Base-by-base conservation (phyloP, 2,888 invertebrate species). In the Macrosoma leucophasiata region DNA sequence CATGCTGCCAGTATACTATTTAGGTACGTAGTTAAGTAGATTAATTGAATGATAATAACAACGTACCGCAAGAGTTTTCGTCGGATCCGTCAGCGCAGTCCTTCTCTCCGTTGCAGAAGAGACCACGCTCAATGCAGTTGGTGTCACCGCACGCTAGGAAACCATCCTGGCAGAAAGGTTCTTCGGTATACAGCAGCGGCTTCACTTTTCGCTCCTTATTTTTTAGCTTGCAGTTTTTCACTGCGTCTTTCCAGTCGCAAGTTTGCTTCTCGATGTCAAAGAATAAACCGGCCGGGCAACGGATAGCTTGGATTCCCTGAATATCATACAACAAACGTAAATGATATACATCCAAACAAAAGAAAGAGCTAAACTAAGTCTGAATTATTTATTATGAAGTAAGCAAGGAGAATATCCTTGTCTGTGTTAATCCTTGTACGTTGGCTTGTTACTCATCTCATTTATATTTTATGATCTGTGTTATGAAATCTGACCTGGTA, bases 231-330 rank as follows among this genome's bases (percentile, higher is more conserved):
- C 96, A 96, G 77, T 95, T 96, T 73, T 94, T 94, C n/a, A 96
- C 96, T 2, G 95, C 89, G 46, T 91, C 94, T 71, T 94, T 96
- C 96, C 96, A 96, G 69, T 96, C 95, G 64, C 96, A 96, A 2
- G 96, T 96, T 78, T 96, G 96, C 73, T 95, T 95, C 69, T 96
- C 96, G 62, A 96, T 95, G 72, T 96, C 96, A 79, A 96, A 96
- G 79, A 88, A 95, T 54, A 96, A 84, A 76, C 96, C 95, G 34
- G 96, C 94, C 22, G 96, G 96, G 68, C 96, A 96, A 73, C 95
- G 90, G 62, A 96, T 94, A 14, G 95, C 95, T 89, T 95, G 95
- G 29, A 96, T 90, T 64, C 95, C 95, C 93, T 94, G 76, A 47
- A n/a, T n/a, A n/a, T n/a, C n/a, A n/a, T n/a, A n/a, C n/a, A n/a